Evolutionary conservation across 1,140 invertebrate species (phyloP).

Genomic region (Nylanderia fulva): DNA sequence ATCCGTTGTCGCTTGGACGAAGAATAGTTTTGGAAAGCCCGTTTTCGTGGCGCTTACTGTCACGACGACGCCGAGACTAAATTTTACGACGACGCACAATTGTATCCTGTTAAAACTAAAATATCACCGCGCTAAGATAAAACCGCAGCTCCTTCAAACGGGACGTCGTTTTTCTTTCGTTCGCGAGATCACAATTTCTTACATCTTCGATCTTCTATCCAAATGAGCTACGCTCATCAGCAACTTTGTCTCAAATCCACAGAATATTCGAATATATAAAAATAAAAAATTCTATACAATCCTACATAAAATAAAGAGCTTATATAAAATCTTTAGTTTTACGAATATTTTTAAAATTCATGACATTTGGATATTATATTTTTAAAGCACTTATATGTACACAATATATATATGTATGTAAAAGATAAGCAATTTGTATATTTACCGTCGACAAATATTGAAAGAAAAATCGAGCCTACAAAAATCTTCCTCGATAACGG

Average conservation of each 20-base stretch:
- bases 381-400: not conserved
- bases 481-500: not conserved
- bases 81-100: constrained; percentile 38
- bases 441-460: not conserved
- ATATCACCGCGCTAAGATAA: constrained; percentile 29
- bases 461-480: not conserved
- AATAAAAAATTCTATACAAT: too few species aligned
- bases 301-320: too few species aligned
- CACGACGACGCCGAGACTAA: constrained; percentile 29
- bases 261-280: not conserved
- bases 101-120: constrained; percentile 54
- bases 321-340: not conserved
- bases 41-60: constrained; percentile 33
- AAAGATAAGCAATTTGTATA: not conserved
- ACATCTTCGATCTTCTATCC: constrained; percentile 17
- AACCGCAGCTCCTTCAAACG: constrained; percentile 32
- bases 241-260: not conserved
- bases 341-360: not conserved
- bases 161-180: constrained; percentile 7
- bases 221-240: not conserved
- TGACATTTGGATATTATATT: not conserved
- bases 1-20: constrained; percentile 38
- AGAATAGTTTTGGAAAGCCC: constrained; percentile 50
- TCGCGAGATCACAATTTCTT: constrained; percentile 6
- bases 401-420: too few species aligned